Percentiles rank a stretch among this genome's conserved stretches.
Evolutionary conservation across 2,797 vertebrate genomes (phyloP).

Genomic region (Ataeniobius toweri): DNA sequence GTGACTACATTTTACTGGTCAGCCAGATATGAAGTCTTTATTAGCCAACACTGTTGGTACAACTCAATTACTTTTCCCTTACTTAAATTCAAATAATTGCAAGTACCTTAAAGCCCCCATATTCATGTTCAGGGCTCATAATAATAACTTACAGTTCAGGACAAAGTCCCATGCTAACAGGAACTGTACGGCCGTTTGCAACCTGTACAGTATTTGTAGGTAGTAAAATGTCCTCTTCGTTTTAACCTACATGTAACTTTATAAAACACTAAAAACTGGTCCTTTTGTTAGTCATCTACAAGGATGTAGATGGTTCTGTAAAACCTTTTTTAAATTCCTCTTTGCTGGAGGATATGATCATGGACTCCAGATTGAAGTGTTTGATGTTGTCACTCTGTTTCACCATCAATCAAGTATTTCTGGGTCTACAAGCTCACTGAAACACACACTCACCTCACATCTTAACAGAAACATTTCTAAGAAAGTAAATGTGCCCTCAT

Average conservation of each 20-base stretch:
- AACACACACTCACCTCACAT: conserved; percentile 3
- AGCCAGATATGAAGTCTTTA: not conserved
- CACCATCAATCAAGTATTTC: conserved; percentile 29
- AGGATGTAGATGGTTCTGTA: not conserved
- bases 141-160: not conserved
- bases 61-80: not conserved
- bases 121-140: not conserved
- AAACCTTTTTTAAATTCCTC: conserved; percentile 8
- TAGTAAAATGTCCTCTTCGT: not conserved
- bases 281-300: too few species aligned
- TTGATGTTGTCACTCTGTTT: conserved; percentile 29
- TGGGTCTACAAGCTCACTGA: conserved; percentile 2
- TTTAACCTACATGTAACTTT: not conserved
- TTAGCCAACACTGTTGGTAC: not conserved
- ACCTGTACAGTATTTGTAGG: not conserved
- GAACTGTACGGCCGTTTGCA: not conserved
- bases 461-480: not conserved
- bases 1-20: not conserved
- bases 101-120: not conserved
- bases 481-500: not conserved
- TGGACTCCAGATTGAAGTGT: conserved; percentile 17
- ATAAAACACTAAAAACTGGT: not conserved
- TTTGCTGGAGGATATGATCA: conserved; percentile 12
- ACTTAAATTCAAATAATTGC: not conserved
- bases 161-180: not conserved